Evolutionary conservation across 2,113 vertebrate genomes (phyloP), one percentile per base, ranked within the genome.

Genomic region (Petrocephalus zakoni): DNA sequence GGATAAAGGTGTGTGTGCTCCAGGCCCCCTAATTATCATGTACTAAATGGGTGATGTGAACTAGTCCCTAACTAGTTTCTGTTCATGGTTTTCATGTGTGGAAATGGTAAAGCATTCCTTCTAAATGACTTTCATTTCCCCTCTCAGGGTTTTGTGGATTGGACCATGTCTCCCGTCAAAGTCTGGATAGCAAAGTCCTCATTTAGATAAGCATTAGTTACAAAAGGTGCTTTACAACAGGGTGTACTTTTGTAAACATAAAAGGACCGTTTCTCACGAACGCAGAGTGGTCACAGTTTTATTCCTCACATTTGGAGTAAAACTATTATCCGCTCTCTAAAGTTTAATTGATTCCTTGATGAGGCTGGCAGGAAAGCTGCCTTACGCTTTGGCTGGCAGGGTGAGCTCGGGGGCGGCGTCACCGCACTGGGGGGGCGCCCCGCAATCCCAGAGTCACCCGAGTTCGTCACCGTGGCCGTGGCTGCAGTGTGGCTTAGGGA

Each of bases 331-430:
- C 34, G 81, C 21, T 83, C 42, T 25, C 42, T 47, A n/a, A 83
- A 83, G 42, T 83, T 46, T 83, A 83, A 47, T 47, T 83, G 81
- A 83, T 83, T 83, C 42, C 9, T 83, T 83, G 81, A 83, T 83
- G 81, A n/a, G 81, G 81, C 19, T 83, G 37, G 81, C 42, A 83
- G 81, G 46, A 83, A 83, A 47, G 42, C 46, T 83, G 81, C n/a
- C 78, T 49, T 83, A 47, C 46, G 1, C 46, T 49, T 37, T 83
- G 46, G 81, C 46, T 42, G 21, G 68, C 13, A 13, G 29, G 5
- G 68, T 37, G 68, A 19, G 34, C 29, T 2, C 29, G 10, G 15
- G 34, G 72, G 72, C 34, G 72, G 13, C 10, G 15, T 78, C 34
- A 25, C 47, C 1, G 47, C 82, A 52, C 17, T 85, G 25, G 47